Evolutionary conservation across 2,113 vertebrate species (phyloP).

Genomic region (Garra rufa): DNA sequence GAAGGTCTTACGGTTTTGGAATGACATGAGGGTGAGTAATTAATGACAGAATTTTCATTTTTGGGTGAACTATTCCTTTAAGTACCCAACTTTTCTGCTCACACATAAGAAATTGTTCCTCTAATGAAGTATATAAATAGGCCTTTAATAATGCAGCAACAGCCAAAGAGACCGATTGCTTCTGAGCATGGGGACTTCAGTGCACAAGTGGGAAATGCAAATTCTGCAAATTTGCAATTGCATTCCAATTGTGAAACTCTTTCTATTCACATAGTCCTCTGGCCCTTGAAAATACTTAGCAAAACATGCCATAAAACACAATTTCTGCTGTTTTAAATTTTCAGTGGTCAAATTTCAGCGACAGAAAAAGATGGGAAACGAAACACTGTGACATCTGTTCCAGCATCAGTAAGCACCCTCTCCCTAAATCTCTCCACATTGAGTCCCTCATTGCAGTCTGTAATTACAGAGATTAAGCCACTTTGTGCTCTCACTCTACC

Average conservation of each 20-base stretch:
- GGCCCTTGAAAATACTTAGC: not conserved
- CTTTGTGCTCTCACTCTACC: constrained; percentile 29
- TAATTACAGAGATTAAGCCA: constrained; percentile 49
- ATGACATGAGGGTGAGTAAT: no score
- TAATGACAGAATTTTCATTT: no score
- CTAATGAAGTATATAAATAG: constrained; percentile 4
- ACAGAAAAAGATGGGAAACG: not conserved
- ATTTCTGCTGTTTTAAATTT: not conserved
- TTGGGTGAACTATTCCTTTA: no score
- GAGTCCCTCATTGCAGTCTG: constrained; percentile 25
- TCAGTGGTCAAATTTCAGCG: not conserved
- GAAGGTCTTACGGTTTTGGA: no score
- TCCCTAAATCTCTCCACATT: not conserved
- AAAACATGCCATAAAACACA: not conserved
- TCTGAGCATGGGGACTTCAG: not conserved
- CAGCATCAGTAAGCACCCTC: constrained; percentile 1
- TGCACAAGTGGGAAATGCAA: not conserved
- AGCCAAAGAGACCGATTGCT: not conserved
- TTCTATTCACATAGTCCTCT: not conserved
- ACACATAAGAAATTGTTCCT: not conserved
- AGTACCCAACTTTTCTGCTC: not conserved
- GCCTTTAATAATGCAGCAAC: not conserved
- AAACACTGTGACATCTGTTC: not conserved
- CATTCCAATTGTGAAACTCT: not conserved
- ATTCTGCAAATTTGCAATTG: not conserved